Percentiles rank a stretch among this genome's conserved stretches.
Evolutionary conservation across 2,888 invertebrate genomes (phyloP).

Genomic region (Chouioia cunea): DNA sequence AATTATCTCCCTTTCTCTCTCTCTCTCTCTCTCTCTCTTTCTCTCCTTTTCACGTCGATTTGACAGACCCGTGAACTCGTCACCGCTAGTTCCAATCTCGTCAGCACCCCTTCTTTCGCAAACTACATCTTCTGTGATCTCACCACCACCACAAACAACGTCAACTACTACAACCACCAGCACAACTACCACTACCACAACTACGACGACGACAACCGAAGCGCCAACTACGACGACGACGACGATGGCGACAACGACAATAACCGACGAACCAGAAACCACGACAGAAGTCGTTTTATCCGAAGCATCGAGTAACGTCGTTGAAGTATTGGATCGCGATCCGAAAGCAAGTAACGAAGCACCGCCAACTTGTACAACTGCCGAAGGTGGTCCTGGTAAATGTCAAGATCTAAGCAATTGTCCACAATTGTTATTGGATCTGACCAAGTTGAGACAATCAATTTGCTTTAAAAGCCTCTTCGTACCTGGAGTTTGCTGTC

Average conservation of each 20-base stretch:
- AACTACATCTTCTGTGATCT: conserved; percentile 30
- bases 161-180: too few relatives aligned
- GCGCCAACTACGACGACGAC: conserved; percentile 20
- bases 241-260: conserved; percentile 37
- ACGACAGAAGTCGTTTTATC: not conserved
- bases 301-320: conserved; percentile 26
- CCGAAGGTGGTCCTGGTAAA: conserved; percentile 82
- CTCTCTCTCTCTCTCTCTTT: not conserved
- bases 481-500: conserved; percentile 94
- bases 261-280: conserved; percentile 20
- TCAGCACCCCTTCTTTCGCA: not conserved
- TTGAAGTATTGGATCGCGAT: conserved; percentile 35
- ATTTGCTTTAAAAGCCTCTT: conserved; percentile 92
- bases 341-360: conserved; percentile 30
- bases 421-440: conserved; percentile 84
- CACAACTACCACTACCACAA: not conserved
- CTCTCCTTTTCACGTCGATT: not conserved
- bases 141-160: too few relatives aligned
- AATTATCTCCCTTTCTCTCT: too few relatives aligned
- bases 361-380: conserved; percentile 79
- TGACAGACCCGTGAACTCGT: not conserved
- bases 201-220: not conserved
- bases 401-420: conserved; percentile 92
- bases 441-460: conserved; percentile 85
- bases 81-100: not conserved